Evolutionary conservation across 2,888 invertebrate species (phyloP).

Genomic region (Yponomeuta cagnagella): DNA sequence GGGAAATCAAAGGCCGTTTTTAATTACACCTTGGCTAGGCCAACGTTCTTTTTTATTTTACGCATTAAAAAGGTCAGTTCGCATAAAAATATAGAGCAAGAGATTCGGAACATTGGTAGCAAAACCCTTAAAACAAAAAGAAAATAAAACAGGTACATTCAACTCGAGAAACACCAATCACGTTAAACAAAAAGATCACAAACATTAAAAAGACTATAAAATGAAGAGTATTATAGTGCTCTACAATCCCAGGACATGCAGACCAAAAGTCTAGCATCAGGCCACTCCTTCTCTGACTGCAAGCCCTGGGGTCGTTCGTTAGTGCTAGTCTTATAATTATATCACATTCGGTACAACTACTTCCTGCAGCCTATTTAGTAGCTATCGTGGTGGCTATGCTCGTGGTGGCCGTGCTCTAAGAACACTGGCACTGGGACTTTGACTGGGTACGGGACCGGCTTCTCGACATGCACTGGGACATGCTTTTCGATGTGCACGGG

Average conservation of each 20-base stretch:
- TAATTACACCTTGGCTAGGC: constrained; percentile 43
- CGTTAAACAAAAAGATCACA: constrained; percentile 47
- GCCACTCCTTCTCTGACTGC: constrained; percentile 54
- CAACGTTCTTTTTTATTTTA: constrained; percentile 42
- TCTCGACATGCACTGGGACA: constrained; percentile 78
- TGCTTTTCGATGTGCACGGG: constrained; percentile 80
- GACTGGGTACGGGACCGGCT: constrained; percentile 78
- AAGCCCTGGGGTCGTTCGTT: constrained; percentile 45
- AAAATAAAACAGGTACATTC: constrained; percentile 70
- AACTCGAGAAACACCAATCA: constrained; percentile 67
- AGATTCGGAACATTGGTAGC: neutral
- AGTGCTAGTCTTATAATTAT: constrained; percentile 71
- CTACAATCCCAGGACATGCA: constrained; percentile 45
- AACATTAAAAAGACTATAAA: constrained; percentile 40
- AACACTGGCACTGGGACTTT: constrained; percentile 76
- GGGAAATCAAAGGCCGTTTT: constrained; percentile 37
- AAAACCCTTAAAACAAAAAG: constrained; percentile 26
- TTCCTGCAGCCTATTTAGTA: constrained; percentile 72
- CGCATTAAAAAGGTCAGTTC: constrained; percentile 33
- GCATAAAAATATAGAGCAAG: constrained; percentile 34
- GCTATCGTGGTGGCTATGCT: constrained; percentile 71
- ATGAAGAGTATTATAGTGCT: constrained; percentile 60
- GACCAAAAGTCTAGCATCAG: constrained; percentile 37
- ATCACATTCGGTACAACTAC: constrained; percentile 71
- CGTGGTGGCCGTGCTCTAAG: constrained; percentile 64